These are phyloP conservation scores for Drosophila histrio DNA, from an alignment of 2,888 invertebrate genomes.

Conservation along the genomic window DNA sequence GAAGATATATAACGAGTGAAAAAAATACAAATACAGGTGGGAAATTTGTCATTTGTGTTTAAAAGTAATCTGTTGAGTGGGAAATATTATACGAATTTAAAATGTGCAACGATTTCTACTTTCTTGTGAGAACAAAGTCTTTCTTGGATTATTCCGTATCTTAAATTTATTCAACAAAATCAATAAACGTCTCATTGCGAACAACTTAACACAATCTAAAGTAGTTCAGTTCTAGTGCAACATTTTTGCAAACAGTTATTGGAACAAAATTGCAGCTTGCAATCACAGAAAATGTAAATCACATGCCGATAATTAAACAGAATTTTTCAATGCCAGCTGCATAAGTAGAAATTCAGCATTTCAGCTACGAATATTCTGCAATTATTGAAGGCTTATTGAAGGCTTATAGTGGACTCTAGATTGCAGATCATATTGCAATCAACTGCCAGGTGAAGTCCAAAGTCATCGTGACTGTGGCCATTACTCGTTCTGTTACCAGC, in stretches of 20 bases:
- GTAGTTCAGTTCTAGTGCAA: slow-evolving; percentile 3
- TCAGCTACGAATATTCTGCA: slow-evolving; percentile 1
- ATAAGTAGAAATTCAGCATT: slow-evolving; percentile 9
- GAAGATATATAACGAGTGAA: neutral
- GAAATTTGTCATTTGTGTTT: neutral
- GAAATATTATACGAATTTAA: neutral
- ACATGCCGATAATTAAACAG: slow-evolving; percentile 26
- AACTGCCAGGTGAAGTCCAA: slow-evolving; percentile 9
- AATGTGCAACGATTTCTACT: neutral
- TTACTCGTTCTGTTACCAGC: slow-evolving; percentile 42
- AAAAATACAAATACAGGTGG: no score
- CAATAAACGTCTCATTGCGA: neutral
- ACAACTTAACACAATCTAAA: neutral
- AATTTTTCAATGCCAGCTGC: slow-evolving; percentile 20
- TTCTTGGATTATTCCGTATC: neutral
- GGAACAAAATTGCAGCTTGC: slow-evolving; percentile 12
- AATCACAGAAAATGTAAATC: slow-evolving; percentile 30
- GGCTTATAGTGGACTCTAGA: slow-evolving; percentile 11
- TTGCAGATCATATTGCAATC: slow-evolving; percentile 30
- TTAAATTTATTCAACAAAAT: neutral
- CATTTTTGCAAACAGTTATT: neutral
- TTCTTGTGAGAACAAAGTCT: neutral
- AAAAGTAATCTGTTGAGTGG: no score
- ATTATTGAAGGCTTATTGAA: slow-evolving; percentile 27
- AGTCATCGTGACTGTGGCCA: slow-evolving; percentile 55